Base-by-base conservation (phyloP, 2,888 invertebrate species). In the Eupithecia tripunctaria region DNA sequence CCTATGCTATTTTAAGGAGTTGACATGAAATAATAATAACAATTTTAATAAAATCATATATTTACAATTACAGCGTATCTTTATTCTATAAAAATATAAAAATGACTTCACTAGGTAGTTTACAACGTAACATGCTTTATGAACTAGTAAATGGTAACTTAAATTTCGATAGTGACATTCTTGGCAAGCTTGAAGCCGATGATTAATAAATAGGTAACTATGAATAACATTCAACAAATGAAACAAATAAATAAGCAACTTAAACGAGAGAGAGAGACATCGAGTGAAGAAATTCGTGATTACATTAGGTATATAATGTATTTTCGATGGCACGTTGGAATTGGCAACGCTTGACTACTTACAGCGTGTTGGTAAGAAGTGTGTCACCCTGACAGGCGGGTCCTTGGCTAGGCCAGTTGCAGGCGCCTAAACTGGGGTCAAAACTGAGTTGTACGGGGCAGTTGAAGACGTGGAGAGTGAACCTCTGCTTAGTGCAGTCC, bases 341-440 rank as follows among this genome's bases (percentile, higher is more conserved):
- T 86, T 80, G 76, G 79, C 74, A 77, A 75, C 80, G 76, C 79
- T 82, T 56, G 56, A 67, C 71, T 56, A 5, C 25, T 67, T 74
- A 76, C 76, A 93, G 87, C 80, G 89, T 88, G 86, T 96, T 94
- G 76, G 96, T 95, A 66, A 96, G 93, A 68, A 96, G 94, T 77
- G 96, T 97, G 83, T 97, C 96, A 69, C 96, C 96, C 79, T 96
- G 95, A 86, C 97, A 97, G 68, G 96, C 96, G 0, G 97, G 97
- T 38, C 97, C 97, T 84, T 97, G 96, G 83, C 96, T 97, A 1
- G 97, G 97, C 97, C 97, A 97, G 88, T 97, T 97, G 82, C 97
- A 97, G 66, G 97, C 97, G n/a, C 96, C 96, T 81, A 97, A 94
- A 71, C 92, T 95, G 27, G 95, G 95, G 86, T 97, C 97, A 82